Evolutionary conservation across 2,797 vertebrate species (phyloP), one percentile per base, ranked within the genome.

Genomic region (Ptychadena robeensis): DNA sequence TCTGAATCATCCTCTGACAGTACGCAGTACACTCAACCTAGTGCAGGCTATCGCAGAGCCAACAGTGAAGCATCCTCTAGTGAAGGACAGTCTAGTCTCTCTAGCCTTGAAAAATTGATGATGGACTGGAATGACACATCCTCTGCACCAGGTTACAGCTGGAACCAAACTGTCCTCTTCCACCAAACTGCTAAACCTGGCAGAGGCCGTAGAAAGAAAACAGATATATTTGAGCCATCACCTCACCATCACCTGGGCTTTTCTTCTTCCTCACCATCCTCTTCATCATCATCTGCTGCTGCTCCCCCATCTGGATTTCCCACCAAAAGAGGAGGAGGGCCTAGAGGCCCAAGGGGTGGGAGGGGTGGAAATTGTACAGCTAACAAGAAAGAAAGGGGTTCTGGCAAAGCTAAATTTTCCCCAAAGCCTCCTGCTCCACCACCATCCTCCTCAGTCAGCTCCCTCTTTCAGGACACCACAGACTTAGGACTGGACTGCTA

Each of bases 91-190:
- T 99, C 97, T 22, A 99, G 98, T 88, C 93, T 99, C 81, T 99
- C 97, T 70, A 99, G 97, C 88, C 91, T 99, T 89, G 97, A 99
- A 92, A 99, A 99, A 86, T 88, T 99, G 87, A 99, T 99, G 97
- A 97, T 99, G 95, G 97, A 99, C 87, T 99, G 98, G 98, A 97
- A 99, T 0, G 98, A 99, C 90, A 96, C 96, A 0, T 97, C 97
- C 1, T 95, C 97, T 0, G 96, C 96, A 22, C 96, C 97, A 0
- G 97, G 96, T 59, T 99, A 98, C 88, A 99, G 97, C 93, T 99
- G 97, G 97, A 99, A 98, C 92, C 98, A 99, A 93, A 98, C 95
- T 0, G 96, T 98, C 83, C 95, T 98, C 81, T 99, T 99, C 90
- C 97, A 98, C 90, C 96, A 97, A 0, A 96, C 93, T 44, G 94